Base-by-base conservation (phyloP, 2,113 vertebrate species). In the Epinephelus fuscoguttatus region DNA sequence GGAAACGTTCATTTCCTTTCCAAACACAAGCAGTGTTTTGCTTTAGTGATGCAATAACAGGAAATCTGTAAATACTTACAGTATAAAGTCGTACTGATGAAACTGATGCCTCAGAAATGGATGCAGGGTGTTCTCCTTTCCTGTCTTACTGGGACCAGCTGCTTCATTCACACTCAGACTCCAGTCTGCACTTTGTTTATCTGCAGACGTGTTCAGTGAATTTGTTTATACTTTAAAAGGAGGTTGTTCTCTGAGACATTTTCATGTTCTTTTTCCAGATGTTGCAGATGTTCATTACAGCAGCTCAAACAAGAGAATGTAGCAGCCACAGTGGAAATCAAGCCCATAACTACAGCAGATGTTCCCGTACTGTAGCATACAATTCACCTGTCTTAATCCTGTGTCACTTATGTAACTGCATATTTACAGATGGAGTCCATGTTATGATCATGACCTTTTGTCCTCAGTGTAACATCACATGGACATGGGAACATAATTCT, bases 61-160 rank as follows among this genome's bases (percentile, higher is more conserved):
- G 76, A 83, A 81, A 70, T 73, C 19, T 76, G 49, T 9, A 55
- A 15, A 61, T 23, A 19, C 79, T 50, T 37, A 27, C 27, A 3
- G 27, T 27, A 68, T 71, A 19, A 64, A 55, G 45, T 70, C 73
- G 4, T 4, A 47, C 23, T 25, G 33, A 55, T 40, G 57, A 42
- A 75, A 84, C 18, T 27, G 37, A 37, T 27, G 69, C n/a, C 21
- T 53, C 47, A 57, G 4, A 49, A 55, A 25, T 49, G 30, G 33
- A 59, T 15, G 15, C 21, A 64, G 49, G 45, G 56, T 64, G 52
- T 74, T 52, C 21, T 37, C 23, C 17, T 68, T 50, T 53, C 17
- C 18, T 40, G 37, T 70, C 21, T 71, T 15, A 59, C 59, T 64
- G 37, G 14, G 6, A 33, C 14, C 7, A 6, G 45, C 45, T 30